Percentiles rank a stretch among this genome's conserved stretches.
Evolutionary conservation across 2,888 invertebrate species (phyloP).

Genomic region (Rhorus exstirpatorius): DNA sequence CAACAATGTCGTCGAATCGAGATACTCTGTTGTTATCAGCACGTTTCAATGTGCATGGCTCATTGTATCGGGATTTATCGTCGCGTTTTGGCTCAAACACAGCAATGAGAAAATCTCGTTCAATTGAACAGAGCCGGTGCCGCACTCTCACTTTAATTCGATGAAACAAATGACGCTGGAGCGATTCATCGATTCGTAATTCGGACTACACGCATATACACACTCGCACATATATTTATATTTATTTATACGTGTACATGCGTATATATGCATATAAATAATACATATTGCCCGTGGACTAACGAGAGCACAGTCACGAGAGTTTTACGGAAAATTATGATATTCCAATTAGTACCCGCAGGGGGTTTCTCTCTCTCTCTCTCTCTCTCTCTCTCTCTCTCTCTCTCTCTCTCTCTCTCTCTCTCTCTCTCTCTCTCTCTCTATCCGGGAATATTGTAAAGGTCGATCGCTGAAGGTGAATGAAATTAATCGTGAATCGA

Average conservation of each 20-base stretch:
- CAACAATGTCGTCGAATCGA: constrained; percentile 9
- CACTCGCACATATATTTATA: not conserved
- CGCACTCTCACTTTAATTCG: constrained; percentile 43
- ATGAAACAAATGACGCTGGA: constrained; percentile 54
- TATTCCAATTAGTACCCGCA: constrained; percentile 20
- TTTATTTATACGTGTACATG: not conserved
- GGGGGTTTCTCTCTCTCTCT: not conserved
- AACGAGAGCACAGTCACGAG: not conserved
- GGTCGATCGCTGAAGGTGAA: not conserved
- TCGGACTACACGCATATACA: constrained; percentile 3
- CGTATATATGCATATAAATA: constrained; percentile 5
- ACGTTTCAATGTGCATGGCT: constrained; percentile 16
- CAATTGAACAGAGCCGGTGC: constrained; percentile 43
- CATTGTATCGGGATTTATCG: constrained; percentile 37
- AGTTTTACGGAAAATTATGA: constrained; percentile 44
- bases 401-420: not conserved
- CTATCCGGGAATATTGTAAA: not conserved
- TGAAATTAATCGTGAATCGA: constrained; percentile 32
- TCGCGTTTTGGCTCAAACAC: not conserved
- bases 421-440: not conserved
- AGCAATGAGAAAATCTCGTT: constrained; percentile 30
- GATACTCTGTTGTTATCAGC: constrained; percentile 18
- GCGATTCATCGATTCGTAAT: constrained; percentile 20
- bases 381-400: not conserved
- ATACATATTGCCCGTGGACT: not conserved